Evolutionary conservation across 2,113 vertebrate species (phyloP).

Genomic region (Salvator merianae): DNA sequence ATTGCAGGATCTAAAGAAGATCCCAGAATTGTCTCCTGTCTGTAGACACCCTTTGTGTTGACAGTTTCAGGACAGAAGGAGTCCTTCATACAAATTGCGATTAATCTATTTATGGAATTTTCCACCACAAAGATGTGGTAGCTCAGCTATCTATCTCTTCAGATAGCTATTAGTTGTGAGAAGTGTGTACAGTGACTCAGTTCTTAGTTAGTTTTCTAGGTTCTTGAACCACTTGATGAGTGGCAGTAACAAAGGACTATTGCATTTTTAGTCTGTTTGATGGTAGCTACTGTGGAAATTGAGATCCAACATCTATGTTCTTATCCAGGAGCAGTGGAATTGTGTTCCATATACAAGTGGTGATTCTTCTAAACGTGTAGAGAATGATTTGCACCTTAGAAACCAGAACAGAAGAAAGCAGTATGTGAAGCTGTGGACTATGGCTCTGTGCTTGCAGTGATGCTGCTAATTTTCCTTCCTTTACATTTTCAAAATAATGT

Average conservation of each 20-base stretch:
- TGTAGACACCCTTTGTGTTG: too few species aligned
- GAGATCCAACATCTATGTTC: too few species aligned
- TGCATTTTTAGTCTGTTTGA: neutral
- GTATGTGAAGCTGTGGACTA: neutral
- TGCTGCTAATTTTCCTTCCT: neutral
- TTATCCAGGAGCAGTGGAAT: neutral
- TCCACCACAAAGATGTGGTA: too few species aligned
- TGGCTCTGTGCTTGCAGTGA: neutral
- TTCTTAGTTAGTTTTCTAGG: neutral
- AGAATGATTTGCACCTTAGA: neutral
- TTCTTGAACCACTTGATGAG: neutral
- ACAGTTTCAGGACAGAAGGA: neutral
- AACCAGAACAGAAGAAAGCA: neutral
- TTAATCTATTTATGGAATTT: neutral
- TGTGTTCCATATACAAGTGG: neutral
- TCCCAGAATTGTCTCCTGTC: too few species aligned
- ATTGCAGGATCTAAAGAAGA: too few species aligned
- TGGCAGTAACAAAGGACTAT: neutral
- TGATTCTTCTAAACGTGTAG: neutral
- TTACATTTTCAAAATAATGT: slow-evolving; percentile 4
- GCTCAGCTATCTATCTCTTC: too few species aligned
- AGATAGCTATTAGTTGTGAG: neutral
- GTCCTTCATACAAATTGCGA: neutral
- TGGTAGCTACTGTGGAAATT: too few species aligned
- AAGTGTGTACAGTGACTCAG: neutral